Evolutionary conservation across 2,113 vertebrate species (phyloP).

Genomic region (Leptosomus discolor): DNA sequence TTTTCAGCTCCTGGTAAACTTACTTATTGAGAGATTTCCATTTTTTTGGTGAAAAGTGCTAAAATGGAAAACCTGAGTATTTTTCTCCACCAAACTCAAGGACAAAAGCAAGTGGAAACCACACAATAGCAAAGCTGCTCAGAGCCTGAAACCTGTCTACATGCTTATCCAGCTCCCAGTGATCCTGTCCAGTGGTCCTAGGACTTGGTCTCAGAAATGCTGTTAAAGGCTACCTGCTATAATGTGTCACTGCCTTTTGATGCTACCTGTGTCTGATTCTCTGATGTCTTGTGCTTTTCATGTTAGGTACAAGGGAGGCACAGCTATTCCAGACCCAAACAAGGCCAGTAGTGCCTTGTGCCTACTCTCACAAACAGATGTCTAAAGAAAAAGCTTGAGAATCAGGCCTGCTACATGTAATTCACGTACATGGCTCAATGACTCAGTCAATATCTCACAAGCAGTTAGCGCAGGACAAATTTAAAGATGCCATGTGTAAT

Average conservation of each 20-base stretch:
- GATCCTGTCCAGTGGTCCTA: not conserved
- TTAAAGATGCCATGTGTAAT: not conserved
- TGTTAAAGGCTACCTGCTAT: not conserved
- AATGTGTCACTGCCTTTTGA: not conserved
- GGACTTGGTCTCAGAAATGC: not conserved
- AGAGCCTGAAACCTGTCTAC: not conserved
- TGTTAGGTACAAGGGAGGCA: fast-evolving
- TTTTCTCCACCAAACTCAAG: not conserved
- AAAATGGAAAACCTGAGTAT: not conserved
- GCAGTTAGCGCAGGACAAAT: not conserved
- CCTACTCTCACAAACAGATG: not conserved
- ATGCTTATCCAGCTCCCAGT: not conserved
- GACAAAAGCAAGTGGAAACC: not conserved
- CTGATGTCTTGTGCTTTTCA: not conserved
- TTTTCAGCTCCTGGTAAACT: not conserved
- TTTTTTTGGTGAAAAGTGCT: not conserved
- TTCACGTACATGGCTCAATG: not conserved
- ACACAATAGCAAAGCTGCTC: not conserved
- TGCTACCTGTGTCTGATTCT: not conserved
- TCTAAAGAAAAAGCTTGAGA: not conserved
- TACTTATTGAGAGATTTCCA: not conserved
- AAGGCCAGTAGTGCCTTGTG: not conserved
- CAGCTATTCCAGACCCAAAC: not conserved
- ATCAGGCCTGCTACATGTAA: not conserved
- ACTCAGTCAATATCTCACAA: not conserved